Evolutionary conservation across 64 coral and sea anemone genomes (phyloP).

Genomic region (Orbicella faveolata): DNA sequence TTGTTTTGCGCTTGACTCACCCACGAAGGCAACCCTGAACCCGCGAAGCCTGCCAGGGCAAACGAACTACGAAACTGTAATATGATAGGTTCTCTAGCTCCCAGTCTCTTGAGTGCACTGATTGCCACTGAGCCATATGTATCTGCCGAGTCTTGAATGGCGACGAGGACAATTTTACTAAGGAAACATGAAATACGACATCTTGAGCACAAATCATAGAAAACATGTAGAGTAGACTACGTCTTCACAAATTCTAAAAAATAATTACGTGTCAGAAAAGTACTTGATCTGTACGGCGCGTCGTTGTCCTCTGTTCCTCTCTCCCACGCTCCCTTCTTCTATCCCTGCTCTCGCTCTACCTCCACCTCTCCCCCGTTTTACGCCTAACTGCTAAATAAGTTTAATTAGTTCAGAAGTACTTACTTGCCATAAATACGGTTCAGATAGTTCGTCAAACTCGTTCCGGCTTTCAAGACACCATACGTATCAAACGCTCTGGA

Average conservation of each 20-base stretch:
- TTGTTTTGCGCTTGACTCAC: background rate
- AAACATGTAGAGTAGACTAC: background rate
- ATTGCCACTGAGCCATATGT: background rate
- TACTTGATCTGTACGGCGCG: too few relatives aligned
- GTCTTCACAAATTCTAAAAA: background rate
- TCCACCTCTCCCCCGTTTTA: too few relatives aligned
- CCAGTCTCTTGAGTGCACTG: background rate
- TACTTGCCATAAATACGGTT: conserved; percentile 17
- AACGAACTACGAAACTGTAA: background rate
- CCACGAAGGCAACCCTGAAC: background rate
- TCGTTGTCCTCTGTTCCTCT: too few relatives aligned
- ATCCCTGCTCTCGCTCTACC: too few relatives aligned
- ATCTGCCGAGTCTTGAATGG: background rate
- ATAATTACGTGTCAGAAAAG: background rate
- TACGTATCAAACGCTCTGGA: conserved; percentile 31
- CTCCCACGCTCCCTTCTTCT: too few relatives aligned
- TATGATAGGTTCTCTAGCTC: background rate
- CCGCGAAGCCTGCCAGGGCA: background rate
- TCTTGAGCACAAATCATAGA: background rate
- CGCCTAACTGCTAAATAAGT: too few relatives aligned
- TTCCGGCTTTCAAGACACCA: background rate
- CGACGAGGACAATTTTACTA: conserved; percentile 25
- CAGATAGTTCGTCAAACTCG: background rate
- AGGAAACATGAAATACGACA: background rate
- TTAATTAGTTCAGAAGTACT: background rate